Conservation (phyloP, 2,888 invertebrate species). For the Epinotia ramella region DNA sequence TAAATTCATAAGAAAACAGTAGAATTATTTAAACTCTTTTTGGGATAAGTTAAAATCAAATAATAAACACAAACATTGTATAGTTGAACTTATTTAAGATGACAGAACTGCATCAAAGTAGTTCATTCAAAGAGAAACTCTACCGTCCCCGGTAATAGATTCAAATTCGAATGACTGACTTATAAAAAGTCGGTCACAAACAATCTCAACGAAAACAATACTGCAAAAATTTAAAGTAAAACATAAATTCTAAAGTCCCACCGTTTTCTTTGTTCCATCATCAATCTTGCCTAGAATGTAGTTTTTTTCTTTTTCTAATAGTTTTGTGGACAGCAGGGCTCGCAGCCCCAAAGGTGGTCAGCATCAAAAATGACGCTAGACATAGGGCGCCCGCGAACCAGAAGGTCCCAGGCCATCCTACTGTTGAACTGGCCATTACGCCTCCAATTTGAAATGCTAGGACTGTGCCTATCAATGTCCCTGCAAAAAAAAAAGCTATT, state of each 20-base stretch:
- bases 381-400: slow-evolving; percentile 24
- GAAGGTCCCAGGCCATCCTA: slow-evolving; percentile 32
- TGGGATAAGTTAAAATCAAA: no score
- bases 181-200: no score
- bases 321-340: slow-evolving; percentile 24
- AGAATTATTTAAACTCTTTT: no score
- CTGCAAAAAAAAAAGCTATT: not conserved
- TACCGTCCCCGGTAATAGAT: no score
- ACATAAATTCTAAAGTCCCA: not conserved
- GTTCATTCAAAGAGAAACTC: no score
- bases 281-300: slow-evolving; percentile 25
- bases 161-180: no score
- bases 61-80: no score
- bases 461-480: slow-evolving; percentile 30
- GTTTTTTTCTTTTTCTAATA: slow-evolving; percentile 24
- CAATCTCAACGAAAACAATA: no score
- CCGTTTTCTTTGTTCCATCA: slow-evolving; percentile 2
- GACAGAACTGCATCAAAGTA: no score
- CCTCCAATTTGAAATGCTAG: slow-evolving; percentile 33
- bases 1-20: no score
- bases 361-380: slow-evolving; percentile 5
- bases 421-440: not conserved
- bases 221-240: not conserved
- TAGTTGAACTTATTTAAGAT: no score
- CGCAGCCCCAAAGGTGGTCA: slow-evolving; percentile 21